These are phyloP conservation scores for Rhabdornis inornatus DNA, from an alignment of 2,113 vertebrate genomes.

Conservation along the genomic window DNA sequence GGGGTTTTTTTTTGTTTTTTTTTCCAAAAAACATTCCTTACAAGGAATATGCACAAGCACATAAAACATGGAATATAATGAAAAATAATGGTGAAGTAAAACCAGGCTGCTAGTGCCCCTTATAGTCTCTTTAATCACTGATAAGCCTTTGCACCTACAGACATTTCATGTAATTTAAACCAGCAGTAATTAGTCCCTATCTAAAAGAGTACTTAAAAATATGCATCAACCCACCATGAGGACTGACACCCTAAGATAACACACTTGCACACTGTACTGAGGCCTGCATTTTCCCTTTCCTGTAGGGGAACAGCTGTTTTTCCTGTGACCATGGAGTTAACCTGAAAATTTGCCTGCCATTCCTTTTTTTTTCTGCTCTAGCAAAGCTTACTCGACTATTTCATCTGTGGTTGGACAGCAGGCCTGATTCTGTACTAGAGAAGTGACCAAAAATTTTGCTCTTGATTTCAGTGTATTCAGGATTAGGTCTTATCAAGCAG, in stretches of 20 bases:
- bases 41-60: background rate
- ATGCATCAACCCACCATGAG: background rate
- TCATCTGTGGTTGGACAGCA: background rate
- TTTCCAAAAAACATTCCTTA: background rate
- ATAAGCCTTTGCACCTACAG: background rate
- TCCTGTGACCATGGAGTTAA: background rate
- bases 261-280: background rate
- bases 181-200: background rate
- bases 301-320: background rate
- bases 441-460: background rate
- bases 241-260: background rate
- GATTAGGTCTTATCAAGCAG: background rate
- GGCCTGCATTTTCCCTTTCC: background rate
- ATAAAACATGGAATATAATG: background rate
- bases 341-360: background rate
- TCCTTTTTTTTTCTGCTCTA: background rate
- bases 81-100: background rate
- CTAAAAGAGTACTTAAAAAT: background rate
- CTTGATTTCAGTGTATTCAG: background rate
- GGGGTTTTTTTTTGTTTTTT: background rate
- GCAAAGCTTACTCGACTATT: background rate
- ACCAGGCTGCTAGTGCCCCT: background rate
- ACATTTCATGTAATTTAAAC: background rate
- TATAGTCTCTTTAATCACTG: background rate
- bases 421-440: background rate